A percentile compares a stretch with the other conserved stretches of the same genome.
Conservation (phyloP, 2,888 invertebrate species). For the Stenchaetothrips biformis region DNA sequence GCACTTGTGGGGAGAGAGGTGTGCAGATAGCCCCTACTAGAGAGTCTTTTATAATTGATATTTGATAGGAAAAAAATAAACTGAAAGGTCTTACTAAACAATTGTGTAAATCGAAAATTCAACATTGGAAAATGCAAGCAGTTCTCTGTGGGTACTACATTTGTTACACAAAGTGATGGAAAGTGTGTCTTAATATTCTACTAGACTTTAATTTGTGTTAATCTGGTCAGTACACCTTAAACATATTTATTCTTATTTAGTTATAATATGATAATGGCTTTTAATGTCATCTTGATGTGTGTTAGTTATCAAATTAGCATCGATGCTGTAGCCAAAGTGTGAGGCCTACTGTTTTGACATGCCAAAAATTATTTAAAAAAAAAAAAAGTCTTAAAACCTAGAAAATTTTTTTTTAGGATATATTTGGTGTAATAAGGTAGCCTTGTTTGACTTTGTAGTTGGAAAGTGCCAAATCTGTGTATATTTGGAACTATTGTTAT, state of each 20-base stretch:
- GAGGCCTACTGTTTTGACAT: neutral
- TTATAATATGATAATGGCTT: neutral
- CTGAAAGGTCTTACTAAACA: no score
- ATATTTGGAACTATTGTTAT: conserved; percentile 1
- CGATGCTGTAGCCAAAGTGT: conserved; percentile 8
- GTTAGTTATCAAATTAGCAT: neutral
- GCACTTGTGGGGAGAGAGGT: neutral
- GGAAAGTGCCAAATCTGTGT: conserved; percentile 12
- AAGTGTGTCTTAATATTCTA: neutral
- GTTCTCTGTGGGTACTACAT: no score
- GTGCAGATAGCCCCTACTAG: neutral
- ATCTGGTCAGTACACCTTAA: conserved; percentile 7
- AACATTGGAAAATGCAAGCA: no score
- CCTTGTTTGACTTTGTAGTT: neutral
- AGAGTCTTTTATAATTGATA: neutral
- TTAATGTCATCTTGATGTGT: conserved; percentile 1
- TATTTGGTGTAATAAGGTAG: neutral
- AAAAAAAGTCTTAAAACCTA: neutral
- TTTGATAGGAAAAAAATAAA: neutral
- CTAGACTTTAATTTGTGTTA: neutral
- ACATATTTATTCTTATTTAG: conserved; percentile 14
- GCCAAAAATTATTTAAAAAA: neutral
- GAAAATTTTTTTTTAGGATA: neutral
- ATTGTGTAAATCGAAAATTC: no score
- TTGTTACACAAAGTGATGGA: neutral